phyloP scores from a whole-genome alignment of 2,113 vertebrate genomes.

The Notarius quadriscutis region DNA sequence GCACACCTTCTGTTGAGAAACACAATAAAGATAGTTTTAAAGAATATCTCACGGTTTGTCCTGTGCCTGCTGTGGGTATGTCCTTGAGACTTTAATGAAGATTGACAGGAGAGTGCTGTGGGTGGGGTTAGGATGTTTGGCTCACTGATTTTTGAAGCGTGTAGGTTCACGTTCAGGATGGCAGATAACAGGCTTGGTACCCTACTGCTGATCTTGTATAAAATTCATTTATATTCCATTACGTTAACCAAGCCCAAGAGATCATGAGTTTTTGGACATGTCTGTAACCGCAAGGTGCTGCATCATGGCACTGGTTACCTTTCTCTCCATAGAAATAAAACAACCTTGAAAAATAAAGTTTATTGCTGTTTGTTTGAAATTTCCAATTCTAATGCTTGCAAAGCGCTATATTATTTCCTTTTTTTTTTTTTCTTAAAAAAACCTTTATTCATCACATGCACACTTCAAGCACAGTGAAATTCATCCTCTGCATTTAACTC shows the following conservation, averaged over 20 bases:
- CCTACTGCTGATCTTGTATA: neutral
- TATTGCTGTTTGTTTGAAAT: neutral
- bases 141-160: neutral
- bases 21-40: constrained; percentile 56
- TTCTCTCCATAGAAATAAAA: neutral
- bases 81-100: neutral
- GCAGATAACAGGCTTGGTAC: neutral
- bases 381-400: neutral
- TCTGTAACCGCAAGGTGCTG: neutral
- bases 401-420: too few relatives aligned
- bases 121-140: neutral
- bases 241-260: neutral
- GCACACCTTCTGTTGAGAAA: constrained; percentile 46
- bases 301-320: neutral
- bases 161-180: neutral
- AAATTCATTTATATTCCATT: neutral
- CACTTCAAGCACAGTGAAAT: too few relatives aligned
- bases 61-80: neutral
- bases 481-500: too few relatives aligned
- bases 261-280: neutral
- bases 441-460: too few relatives aligned
- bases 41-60: constrained; percentile 1
- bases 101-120: neutral
- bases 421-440: too few relatives aligned
- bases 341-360: neutral